A percentile compares a stretch with the other conserved stretches of the same genome.
phyloP scores from a whole-genome alignment of 2,888 invertebrate species.

The Argynnis bischoffii region DNA sequence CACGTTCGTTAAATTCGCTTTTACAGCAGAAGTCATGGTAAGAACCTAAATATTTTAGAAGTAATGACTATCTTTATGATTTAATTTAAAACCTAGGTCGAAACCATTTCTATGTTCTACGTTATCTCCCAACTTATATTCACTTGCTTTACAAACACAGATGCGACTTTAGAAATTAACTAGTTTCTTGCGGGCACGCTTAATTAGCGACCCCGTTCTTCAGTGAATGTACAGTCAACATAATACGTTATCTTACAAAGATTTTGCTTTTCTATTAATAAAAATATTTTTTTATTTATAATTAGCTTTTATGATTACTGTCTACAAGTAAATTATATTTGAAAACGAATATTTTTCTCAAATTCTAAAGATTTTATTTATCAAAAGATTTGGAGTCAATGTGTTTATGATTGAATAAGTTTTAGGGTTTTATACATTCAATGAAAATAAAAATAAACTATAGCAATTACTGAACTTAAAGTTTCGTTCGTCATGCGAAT shows the following conservation, averaged over 20 bases:
- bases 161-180: constrained; percentile 37
- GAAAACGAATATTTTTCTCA: too few species aligned
- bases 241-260: constrained; percentile 25
- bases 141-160: constrained; percentile 28
- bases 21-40: too few species aligned
- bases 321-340: too few species aligned
- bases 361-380: too few species aligned
- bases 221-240: constrained; percentile 22
- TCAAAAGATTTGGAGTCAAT: too few species aligned
- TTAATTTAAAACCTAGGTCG: neutral
- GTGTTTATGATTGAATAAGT: too few species aligned
- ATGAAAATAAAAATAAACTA: too few species aligned
- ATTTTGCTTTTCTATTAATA: constrained; percentile 4
- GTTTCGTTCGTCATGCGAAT: too few species aligned
- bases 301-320: neutral
- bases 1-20: too few species aligned
- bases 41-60: too few species aligned
- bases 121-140: neutral
- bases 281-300: neutral
- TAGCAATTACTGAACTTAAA: too few species aligned
- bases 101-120: constrained; percentile 8
- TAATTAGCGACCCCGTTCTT: constrained; percentile 35
- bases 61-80: neutral
- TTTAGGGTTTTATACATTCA: too few species aligned
- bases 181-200: constrained; percentile 36